These are phyloP conservation scores for Athalia cordata DNA, from an alignment of 2,888 invertebrate genomes.

Conservation along the genomic window DNA sequence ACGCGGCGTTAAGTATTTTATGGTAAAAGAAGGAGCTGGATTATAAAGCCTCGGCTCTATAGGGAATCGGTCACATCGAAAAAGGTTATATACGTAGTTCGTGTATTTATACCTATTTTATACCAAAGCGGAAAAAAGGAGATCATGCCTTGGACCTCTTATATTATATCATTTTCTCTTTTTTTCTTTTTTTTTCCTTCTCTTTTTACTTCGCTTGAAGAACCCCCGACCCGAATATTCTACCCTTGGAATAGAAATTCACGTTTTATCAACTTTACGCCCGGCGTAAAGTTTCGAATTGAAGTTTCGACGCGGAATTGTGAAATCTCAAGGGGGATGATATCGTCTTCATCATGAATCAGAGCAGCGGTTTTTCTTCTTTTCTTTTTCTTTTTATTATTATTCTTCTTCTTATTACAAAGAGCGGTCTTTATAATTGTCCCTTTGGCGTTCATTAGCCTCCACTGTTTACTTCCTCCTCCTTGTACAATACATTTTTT, in stretches of 20 bases:
- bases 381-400: not conserved
- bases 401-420: too few species aligned
- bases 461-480: too few species aligned
- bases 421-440: too few species aligned
- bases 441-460: too few species aligned
- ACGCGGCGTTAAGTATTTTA: not conserved
- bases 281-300: conserved; percentile 35
- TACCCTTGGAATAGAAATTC: conserved; percentile 24
- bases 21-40: not conserved
- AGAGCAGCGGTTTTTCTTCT: not conserved
- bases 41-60: conserved; percentile 1
- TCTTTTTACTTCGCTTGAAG: too few species aligned
- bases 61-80: conserved; percentile 16
- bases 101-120: not conserved
- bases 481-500: too few species aligned
- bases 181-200: too few species aligned
- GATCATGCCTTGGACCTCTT: too few species aligned
- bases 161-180: too few species aligned
- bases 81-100: not conserved
- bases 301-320: conserved; percentile 10
- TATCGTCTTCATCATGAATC: not conserved
- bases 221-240: too few species aligned
- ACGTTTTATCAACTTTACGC: conserved; percentile 36
- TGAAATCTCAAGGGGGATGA: not conserved
- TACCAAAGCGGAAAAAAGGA: too few species aligned